These are phyloP conservation scores for Solea senegalensis DNA, from an alignment of 2,113 vertebrate genomes.

Conservation along the genomic window DNA sequence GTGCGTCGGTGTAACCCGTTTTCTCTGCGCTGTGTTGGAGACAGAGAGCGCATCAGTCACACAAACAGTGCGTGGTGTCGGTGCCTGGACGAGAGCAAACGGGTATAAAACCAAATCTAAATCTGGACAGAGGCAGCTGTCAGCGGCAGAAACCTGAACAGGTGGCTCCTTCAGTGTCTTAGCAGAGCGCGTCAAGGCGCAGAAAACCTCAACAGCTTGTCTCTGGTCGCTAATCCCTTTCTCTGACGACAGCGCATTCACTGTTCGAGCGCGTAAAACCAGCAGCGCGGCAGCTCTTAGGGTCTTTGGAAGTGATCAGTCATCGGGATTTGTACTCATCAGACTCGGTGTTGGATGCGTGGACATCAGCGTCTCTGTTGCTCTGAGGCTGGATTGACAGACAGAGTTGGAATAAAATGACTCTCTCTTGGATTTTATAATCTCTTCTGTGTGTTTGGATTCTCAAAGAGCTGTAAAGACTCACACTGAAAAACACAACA, in stretches of 20 bases:
- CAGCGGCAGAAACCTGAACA: constrained; percentile 74
- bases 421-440: constrained; percentile 62
- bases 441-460: constrained; percentile 35
- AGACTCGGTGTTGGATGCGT: not conserved
- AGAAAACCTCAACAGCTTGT: constrained; percentile 69
- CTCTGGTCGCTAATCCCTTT: constrained; percentile 66
- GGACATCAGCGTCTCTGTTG: constrained; percentile 2
- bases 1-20: too few species aligned
- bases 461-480: constrained; percentile 21
- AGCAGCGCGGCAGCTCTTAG: constrained; percentile 27
- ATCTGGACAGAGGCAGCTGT: constrained; percentile 71
- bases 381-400: constrained; percentile 2
- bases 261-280: constrained; percentile 51
- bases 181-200: constrained; percentile 53
- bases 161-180: constrained; percentile 65
- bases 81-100: constrained; percentile 50
- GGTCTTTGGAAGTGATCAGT: constrained; percentile 40
- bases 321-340: constrained; percentile 33
- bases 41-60: constrained; percentile 46
- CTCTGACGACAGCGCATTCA: constrained; percentile 71
- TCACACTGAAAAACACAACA: constrained; percentile 4
- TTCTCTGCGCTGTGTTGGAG: not conserved
- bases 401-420: constrained; percentile 58
- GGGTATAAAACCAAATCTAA: constrained; percentile 72
- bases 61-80: constrained; percentile 20